Conservation (phyloP, 2,797 vertebrate species). For the Vireo griseus region DNA sequence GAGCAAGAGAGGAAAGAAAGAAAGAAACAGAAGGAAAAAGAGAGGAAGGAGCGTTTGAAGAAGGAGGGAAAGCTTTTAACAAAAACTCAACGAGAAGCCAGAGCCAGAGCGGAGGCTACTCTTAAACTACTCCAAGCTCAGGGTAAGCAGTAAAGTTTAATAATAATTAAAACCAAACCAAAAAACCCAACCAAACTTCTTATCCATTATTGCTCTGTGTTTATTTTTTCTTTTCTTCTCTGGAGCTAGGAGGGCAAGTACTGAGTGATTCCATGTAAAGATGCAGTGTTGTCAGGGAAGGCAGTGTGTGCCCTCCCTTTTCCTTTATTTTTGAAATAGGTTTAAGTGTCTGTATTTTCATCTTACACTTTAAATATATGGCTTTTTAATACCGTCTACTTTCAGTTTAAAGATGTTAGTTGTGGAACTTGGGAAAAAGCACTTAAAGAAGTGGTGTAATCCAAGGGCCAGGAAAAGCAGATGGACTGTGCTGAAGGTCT, state of each 20-base stretch:
- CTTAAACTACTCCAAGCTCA: conserved; percentile 92
- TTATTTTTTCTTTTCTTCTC: neutral
- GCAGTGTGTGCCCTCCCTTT: neutral
- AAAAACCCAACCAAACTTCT: neutral
- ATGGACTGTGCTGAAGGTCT: neutral
- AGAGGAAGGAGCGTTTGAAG: conserved; percentile 95
- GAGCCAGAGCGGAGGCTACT: conserved; percentile 88
- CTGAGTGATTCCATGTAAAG: neutral
- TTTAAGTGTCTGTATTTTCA: neutral
- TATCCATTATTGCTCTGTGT: neutral
- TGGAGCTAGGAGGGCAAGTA: neutral
- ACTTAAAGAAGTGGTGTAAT: neutral
- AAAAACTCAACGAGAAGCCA: conserved; percentile 89
- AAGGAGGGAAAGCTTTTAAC: conserved; percentile 96
- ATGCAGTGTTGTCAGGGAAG: neutral
- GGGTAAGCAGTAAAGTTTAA: conserved; percentile 73
- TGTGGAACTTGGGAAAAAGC: neutral
- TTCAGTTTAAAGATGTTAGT: neutral
- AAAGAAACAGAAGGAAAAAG: conserved; percentile 97
- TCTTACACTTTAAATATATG: neutral
- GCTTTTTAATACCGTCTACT: neutral
- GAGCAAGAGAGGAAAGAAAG: conserved; percentile 94
- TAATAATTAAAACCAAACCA: neutral
- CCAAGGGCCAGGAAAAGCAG: neutral
- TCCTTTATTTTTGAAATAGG: accelerated